phyloP scores from a whole-genome alignment of 2,797 vertebrate genomes.

The Coregonus ussuriensis region DNA sequence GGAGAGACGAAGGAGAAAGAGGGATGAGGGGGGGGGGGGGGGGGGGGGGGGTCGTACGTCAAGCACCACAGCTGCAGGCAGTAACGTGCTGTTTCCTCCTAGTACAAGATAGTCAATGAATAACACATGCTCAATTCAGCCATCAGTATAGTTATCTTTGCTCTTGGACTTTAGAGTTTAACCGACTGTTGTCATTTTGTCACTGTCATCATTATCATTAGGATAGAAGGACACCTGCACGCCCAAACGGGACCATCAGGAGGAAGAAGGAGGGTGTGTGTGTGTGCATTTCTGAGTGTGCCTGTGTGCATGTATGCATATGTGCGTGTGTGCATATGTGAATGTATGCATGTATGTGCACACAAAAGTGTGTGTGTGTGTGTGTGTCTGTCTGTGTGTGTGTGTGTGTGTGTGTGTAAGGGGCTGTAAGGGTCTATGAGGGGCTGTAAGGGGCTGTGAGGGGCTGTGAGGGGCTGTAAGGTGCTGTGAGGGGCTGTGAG shows the following conservation, averaged over 20 bases:
- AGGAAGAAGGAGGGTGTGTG: conserved; percentile 21
- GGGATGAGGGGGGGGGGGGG: no score
- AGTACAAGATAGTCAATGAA: not conserved
- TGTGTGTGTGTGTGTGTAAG: conserved; percentile 6
- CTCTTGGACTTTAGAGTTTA: not conserved
- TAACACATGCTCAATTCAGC: not conserved
- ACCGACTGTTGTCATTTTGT: conserved; percentile 32
- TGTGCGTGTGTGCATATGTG: not conserved
- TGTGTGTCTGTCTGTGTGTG: conserved; percentile 4
- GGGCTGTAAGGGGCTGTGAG: no score
- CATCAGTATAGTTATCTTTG: conserved; percentile 11
- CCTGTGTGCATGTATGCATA: not conserved
- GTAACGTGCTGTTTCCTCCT: not conserved
- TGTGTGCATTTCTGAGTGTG: conserved; percentile 21
- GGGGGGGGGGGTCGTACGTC: not conserved
- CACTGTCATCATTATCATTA: conserved; percentile 37
- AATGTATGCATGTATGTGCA: not conserved
- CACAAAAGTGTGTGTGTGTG: not conserved
- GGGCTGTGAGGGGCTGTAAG: no score
- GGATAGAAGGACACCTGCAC: conserved; percentile 32
- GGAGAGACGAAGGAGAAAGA: not conserved
- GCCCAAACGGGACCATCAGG: conserved; percentile 15
- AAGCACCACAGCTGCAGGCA: not conserved
- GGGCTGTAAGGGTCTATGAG: no score
- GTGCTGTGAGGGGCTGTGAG: no score